Percentiles rank a stretch among this genome's conserved stretches.
Evolutionary conservation across 2,888 invertebrate genomes (phyloP).

Genomic region (Heteropelma amictum): DNA sequence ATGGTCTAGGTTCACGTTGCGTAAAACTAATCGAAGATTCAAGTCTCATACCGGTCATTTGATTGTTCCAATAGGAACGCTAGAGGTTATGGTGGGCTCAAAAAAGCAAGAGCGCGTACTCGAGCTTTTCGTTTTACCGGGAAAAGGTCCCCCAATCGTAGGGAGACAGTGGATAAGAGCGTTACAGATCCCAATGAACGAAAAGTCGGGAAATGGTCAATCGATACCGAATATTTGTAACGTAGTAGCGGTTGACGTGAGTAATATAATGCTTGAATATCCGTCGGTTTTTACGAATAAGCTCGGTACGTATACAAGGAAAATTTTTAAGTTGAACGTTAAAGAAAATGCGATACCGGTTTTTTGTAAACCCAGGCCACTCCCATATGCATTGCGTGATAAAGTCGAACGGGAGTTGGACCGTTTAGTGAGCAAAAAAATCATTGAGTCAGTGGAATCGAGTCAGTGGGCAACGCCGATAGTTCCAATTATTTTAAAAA

Average conservation of each 20-base stretch:
- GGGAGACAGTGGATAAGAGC: slow-evolving; percentile 28
- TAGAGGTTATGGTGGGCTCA: not conserved
- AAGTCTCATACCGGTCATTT: slow-evolving; percentile 8
- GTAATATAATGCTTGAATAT: not conserved
- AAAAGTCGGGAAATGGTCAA: not conserved
- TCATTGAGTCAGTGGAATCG: slow-evolving; percentile 56
- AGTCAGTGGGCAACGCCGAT: slow-evolving; percentile 69
- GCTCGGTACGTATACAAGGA: not conserved
- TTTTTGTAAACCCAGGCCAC: slow-evolving; percentile 56
- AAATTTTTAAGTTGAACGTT: not conserved
- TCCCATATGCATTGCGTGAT: slow-evolving; percentile 61
- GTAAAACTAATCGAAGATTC: slow-evolving; percentile 7
- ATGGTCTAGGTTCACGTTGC: slow-evolving; percentile 2
- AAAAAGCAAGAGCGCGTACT: not conserved
- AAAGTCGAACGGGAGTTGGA: slow-evolving; percentile 61
- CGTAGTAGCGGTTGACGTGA: not conserved
- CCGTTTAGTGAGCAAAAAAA: slow-evolving; percentile 49
- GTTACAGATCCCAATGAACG: not conserved
- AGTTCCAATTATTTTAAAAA: slow-evolving; percentile 69
- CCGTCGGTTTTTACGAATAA: not conserved
- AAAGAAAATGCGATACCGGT: not conserved
- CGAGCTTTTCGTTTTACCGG: slow-evolving; percentile 45
- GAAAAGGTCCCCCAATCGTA: slow-evolving; percentile 38
- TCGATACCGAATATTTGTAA: not conserved
- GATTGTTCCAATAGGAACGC: slow-evolving; percentile 11